These are phyloP conservation scores for Chloroceryle inda DNA, from an alignment of 2,797 vertebrate genomes.

Conservation along the genomic window DNA sequence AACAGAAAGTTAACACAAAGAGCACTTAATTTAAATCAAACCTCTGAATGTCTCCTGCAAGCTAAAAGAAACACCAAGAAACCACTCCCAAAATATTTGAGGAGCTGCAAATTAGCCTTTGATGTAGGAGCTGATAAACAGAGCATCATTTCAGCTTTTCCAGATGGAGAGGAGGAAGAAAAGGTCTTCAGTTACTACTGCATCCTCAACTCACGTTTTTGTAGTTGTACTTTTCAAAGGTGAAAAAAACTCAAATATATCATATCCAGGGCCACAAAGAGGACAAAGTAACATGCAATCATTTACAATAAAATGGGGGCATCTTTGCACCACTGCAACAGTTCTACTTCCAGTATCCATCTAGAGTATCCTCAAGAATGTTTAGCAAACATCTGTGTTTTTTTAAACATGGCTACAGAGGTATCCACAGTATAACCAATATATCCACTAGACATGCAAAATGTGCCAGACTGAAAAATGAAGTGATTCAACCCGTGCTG, in stretches of 20 bases:
- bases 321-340: not conserved
- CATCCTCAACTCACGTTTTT: not conserved
- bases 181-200: not conserved
- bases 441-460: not conserved
- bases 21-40: not conserved
- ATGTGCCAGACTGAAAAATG: not conserved
- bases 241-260: not conserved
- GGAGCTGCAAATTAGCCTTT: slow-evolving; percentile 32
- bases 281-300: not conserved
- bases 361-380: not conserved
- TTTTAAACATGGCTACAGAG: not conserved
- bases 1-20: slow-evolving; percentile 28
- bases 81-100: not conserved
- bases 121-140: slow-evolving; percentile 33
- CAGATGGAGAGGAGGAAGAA: slow-evolving; percentile 23
- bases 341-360: not conserved
- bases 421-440: not conserved
- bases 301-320: not conserved
- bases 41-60: not conserved
- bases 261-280: accelerated
- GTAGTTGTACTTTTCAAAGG: not conserved
- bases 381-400: not conserved
- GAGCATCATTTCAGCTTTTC: slow-evolving; percentile 6
- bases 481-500: not conserved
- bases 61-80: not conserved